phyloP scores from a whole-genome alignment of 2,113 vertebrate species.

The Hucho hucho region DNA sequence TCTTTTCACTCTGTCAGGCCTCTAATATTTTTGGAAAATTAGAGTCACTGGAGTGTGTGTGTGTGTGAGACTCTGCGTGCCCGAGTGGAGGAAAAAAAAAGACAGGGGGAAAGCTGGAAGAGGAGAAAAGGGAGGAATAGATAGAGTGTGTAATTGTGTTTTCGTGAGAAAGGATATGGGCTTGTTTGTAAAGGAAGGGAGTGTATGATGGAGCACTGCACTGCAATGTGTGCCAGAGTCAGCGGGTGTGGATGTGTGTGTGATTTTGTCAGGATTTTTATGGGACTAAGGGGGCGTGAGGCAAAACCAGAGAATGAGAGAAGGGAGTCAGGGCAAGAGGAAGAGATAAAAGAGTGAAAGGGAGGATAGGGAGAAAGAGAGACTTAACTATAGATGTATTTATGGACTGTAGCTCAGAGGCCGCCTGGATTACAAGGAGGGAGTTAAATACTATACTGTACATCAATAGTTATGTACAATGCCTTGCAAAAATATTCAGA shows the following conservation, averaged over 20 bases:
- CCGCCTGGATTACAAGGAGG: conserved; percentile 18
- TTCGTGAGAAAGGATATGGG: conserved; percentile 62
- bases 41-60: background rate
- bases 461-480: too few species aligned
- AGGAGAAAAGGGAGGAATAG: conserved; percentile 13
- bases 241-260: conserved; percentile 45
- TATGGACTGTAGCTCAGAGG: conserved; percentile 31
- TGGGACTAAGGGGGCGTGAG: conserved; percentile 52
- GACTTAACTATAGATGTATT: conserved; percentile 20
- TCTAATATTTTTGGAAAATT: too few species aligned
- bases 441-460: too few species aligned
- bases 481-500: too few species aligned
- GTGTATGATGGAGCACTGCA: conserved; percentile 39
- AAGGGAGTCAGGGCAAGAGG: background rate
- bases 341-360: conserved; percentile 52
- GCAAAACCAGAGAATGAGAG: too few species aligned
- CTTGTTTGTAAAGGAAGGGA: conserved; percentile 46
- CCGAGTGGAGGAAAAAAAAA: conserved; percentile 5
- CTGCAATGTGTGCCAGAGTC: conserved; percentile 52
- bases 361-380: conserved; percentile 35
- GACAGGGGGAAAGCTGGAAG: background rate
- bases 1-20: too few species aligned
- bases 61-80: background rate
- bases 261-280: conserved; percentile 61
- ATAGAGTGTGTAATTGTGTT: conserved; percentile 25